phyloP scores from a whole-genome alignment of 2,888 invertebrate genomes.

The Apocheima hispidaria region DNA sequence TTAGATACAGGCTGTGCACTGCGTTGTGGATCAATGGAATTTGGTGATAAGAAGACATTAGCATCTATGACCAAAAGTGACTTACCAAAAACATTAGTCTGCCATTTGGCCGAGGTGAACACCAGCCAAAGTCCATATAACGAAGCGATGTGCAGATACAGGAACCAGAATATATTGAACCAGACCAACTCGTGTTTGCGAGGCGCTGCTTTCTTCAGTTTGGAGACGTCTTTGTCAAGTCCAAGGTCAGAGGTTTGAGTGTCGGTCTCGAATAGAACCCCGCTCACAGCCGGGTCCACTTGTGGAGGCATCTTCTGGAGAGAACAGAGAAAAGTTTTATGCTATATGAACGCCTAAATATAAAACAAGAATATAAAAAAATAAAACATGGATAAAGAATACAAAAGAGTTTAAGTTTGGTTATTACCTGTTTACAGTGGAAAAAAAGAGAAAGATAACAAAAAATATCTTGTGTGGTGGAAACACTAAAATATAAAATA shows the following conservation, averaged over 20 bases:
- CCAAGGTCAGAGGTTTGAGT: conserved; percentile 88
- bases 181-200: conserved; percentile 88
- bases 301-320: conserved; percentile 84
- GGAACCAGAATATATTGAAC: conserved; percentile 90
- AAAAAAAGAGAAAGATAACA: too few relatives aligned
- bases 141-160: conserved; percentile 88
- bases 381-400: too few relatives aligned
- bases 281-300: conserved; percentile 79
- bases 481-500: too few relatives aligned
- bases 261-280: conserved; percentile 89
- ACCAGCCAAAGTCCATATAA: conserved; percentile 88
- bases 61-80: too few relatives aligned
- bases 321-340: neutral
- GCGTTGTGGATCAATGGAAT: too few relatives aligned
- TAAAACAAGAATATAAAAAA: too few relatives aligned
- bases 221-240: conserved; percentile 84
- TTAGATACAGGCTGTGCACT: too few relatives aligned
- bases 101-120: conserved; percentile 88
- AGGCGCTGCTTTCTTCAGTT: conserved; percentile 81
- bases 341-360: too few relatives aligned
- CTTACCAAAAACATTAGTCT: conserved; percentile 88
- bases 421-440: too few relatives aligned
- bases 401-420: too few relatives aligned
- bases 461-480: too few relatives aligned
- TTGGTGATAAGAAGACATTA: too few relatives aligned